A percentile compares a stretch with the other conserved stretches of the same genome.
Conservation (phyloP, 2,113 vertebrate genomes). For the Himantopus leucocephalus region DNA sequence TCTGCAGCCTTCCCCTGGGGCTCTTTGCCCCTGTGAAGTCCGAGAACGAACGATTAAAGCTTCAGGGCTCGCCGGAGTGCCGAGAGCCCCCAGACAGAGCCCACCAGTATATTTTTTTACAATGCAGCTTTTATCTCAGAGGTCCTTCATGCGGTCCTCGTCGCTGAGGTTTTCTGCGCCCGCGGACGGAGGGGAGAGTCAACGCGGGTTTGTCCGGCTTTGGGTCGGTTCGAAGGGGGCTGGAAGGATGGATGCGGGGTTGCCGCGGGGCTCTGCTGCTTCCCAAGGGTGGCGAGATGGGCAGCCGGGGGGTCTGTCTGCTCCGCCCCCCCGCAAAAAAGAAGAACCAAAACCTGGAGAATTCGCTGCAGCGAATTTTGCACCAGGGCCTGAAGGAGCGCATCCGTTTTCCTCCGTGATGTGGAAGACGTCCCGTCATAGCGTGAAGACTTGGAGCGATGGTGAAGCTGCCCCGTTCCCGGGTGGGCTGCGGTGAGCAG, state of each 20-base stretch:
- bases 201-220: not conserved
- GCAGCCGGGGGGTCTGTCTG: accelerated
- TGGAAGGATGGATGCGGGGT: not conserved
- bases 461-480: accelerated
- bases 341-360: not conserved
- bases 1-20: not conserved
- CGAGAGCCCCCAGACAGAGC: not conserved
- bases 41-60: accelerated
- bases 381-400: not conserved
- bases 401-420: accelerated
- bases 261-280: not conserved
- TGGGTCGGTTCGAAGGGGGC: accelerated
- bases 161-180: not conserved
- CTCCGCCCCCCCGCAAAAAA: not conserved
- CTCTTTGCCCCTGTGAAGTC: not conserved
- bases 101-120: not conserved
- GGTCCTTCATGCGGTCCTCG: accelerated
- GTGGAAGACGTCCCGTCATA: accelerated
- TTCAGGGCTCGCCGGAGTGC: not conserved
- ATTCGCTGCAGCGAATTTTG: not conserved
- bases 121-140: not conserved
- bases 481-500: not conserved
- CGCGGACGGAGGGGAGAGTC: not conserved
- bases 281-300: not conserved
- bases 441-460: not conserved